Percentiles rank a stretch among this genome's conserved stretches.
Conservation (phyloP, 1,140 invertebrate species). For the Venturia canescens region DNA sequence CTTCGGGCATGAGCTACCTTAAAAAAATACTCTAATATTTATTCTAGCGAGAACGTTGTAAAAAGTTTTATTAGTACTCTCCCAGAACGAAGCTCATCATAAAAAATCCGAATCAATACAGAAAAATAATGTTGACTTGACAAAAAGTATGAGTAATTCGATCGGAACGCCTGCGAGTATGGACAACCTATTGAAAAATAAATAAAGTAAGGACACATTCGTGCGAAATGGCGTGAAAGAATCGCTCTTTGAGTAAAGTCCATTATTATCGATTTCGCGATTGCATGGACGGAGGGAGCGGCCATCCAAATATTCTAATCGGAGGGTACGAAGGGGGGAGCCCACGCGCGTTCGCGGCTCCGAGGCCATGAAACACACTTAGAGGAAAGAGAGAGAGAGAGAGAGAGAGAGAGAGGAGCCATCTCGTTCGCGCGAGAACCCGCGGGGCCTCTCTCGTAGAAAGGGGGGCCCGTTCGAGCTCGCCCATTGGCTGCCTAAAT, state of each 20-base stretch:
- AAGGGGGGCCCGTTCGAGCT: slow-evolving; percentile 60
- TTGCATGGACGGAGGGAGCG: slow-evolving; percentile 17
- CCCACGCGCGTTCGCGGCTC: slow-evolving; percentile 43
- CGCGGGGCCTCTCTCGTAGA: slow-evolving; percentile 56
- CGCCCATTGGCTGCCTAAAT: slow-evolving; percentile 74
- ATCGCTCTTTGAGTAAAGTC: neutral
- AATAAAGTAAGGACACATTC: too few relatives aligned
- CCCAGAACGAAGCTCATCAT: too few relatives aligned
- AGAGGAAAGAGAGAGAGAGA: slow-evolving; percentile 17
- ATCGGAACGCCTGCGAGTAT: too few relatives aligned
- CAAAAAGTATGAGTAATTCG: too few relatives aligned
- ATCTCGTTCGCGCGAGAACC: slow-evolving; percentile 5
- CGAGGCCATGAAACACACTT: slow-evolving; percentile 25
- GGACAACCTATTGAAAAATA: too few relatives aligned
- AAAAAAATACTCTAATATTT: too few relatives aligned
- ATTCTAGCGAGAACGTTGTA: too few relatives aligned
- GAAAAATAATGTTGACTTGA: too few relatives aligned
- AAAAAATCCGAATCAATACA: too few relatives aligned
- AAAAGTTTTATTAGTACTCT: too few relatives aligned
- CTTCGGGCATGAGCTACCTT: too few relatives aligned
- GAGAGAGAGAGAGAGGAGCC: neutral
- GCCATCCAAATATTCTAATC: slow-evolving; percentile 61
- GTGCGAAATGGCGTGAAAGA: neutral
- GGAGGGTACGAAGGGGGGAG: slow-evolving; percentile 47
- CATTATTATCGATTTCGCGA: slow-evolving; percentile 16